phyloP scores from a whole-genome alignment of 2,888 invertebrate species.

The Pristionchus mayeri region DNA sequence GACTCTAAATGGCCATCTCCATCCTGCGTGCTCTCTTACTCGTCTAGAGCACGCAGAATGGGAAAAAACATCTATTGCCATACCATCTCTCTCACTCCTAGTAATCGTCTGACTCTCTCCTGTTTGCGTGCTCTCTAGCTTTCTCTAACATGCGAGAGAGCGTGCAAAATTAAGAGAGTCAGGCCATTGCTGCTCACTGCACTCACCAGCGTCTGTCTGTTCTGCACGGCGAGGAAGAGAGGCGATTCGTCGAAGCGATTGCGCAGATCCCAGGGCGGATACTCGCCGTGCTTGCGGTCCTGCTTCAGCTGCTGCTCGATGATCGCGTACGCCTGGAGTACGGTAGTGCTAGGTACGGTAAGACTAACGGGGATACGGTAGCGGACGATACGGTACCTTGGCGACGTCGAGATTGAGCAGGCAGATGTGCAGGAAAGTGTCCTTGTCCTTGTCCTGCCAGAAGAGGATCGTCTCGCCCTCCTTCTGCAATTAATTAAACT shows the following conservation, averaged over 20 bases:
- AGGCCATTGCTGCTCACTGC: background rate
- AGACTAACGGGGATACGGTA: background rate
- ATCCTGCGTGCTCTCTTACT: too few relatives aligned
- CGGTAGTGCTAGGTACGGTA: background rate
- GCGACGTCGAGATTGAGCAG: constrained; percentile 71
- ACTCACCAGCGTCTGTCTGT: constrained; percentile 62
- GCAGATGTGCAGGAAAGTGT: constrained; percentile 76
- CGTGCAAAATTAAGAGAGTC: too few relatives aligned
- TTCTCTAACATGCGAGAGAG: too few relatives aligned
- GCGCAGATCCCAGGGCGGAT: constrained; percentile 70
- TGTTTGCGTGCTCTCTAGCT: too few relatives aligned
- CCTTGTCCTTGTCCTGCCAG: constrained; percentile 73
- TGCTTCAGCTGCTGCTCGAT: constrained; percentile 75
- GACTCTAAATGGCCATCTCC: background rate
- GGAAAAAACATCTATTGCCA: background rate
- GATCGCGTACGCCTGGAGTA: constrained; percentile 65
- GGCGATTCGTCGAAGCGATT: constrained; percentile 75
- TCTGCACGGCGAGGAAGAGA: constrained; percentile 73
- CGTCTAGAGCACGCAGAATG: too few relatives aligned
- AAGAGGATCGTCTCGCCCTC: constrained; percentile 48
- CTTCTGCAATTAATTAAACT: background rate
- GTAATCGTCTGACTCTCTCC: too few relatives aligned
- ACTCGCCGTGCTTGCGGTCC: constrained; percentile 54
- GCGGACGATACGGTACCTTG: constrained; percentile 62
- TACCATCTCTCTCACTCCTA: background rate